Percentiles rank a stretch among this genome's conserved stretches.
phyloP scores from a whole-genome alignment of 2,113 vertebrate genomes.

The Panthera uncia region DNA sequence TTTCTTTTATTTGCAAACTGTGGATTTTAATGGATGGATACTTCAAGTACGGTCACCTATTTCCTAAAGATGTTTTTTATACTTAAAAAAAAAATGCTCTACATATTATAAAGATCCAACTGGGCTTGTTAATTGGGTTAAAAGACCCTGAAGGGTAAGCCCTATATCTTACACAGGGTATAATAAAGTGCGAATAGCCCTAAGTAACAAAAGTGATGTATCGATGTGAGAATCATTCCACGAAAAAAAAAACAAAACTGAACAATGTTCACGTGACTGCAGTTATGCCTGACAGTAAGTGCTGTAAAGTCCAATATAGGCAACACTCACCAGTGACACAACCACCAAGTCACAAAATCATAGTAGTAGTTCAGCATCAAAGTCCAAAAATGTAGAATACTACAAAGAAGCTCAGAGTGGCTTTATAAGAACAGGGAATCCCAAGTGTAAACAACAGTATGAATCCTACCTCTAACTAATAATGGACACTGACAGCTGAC shows the following conservation, averaged over 20 bases:
- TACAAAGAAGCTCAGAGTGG: neutral
- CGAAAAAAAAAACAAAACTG: neutral
- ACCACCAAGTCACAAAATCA: neutral
- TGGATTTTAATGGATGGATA: slow-evolving; percentile 12
- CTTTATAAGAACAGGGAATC: slow-evolving; percentile 8
- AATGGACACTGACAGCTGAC: neutral
- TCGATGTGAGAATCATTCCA: neutral
- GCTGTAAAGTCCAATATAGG: neutral
- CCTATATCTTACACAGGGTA: neutral
- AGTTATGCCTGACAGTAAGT: neutral
- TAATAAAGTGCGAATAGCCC: neutral
- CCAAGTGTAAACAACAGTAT: neutral
- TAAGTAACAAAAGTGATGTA: neutral
- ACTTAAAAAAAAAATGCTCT: neutral
- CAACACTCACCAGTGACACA: neutral
- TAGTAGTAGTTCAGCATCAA: neutral
- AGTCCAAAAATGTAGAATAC: neutral
- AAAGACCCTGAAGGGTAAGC: neutral
- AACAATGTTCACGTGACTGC: neutral
- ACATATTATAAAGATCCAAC: slow-evolving; percentile 20
- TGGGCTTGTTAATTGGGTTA: neutral
- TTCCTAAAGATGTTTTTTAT: slow-evolving; percentile 17
- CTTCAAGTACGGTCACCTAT: neutral
- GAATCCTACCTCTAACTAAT: slow-evolving; percentile 14
- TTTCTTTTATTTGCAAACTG: slow-evolving; percentile 8